Conservation (phyloP, 1,140 invertebrate genomes). For the Phenacoccus solenopsis region DNA sequence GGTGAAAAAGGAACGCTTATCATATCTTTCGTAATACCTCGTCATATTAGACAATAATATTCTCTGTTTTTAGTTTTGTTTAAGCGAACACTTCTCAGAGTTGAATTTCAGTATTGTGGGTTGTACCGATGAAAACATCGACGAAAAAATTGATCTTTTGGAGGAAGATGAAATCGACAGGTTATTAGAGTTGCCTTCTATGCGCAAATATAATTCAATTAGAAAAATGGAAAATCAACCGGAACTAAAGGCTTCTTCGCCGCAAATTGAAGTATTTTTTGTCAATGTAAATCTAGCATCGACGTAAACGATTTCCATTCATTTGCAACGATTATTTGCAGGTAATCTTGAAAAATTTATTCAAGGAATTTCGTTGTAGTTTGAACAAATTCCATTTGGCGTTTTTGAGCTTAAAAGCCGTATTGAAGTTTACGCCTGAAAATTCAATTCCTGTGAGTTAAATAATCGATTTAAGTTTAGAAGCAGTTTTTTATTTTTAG, state of each 20-base stretch:
- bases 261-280: neutral
- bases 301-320: neutral
- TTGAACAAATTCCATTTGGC: neutral
- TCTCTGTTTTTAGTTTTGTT: neutral
- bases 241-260: neutral
- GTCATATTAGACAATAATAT: neutral
- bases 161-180: neutral
- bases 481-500: too few species aligned
- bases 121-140: neutral
- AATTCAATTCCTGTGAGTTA: too few species aligned
- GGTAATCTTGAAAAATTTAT: neutral
- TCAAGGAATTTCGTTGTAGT: neutral
- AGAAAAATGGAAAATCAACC: neutral
- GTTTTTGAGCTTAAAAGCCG: neutral
- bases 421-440: neutral
- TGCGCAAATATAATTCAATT: neutral
- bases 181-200: neutral
- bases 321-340: neutral
- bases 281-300: too few species aligned
- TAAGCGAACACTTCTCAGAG: neutral
- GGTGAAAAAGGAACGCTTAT: neutral
- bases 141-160: neutral
- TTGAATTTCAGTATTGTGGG: neutral
- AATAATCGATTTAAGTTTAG: too few species aligned
- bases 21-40: too few species aligned